Evolutionary conservation across 1,140 invertebrate genomes (phyloP).

Genomic region (Neodiprion virginianus): DNA sequence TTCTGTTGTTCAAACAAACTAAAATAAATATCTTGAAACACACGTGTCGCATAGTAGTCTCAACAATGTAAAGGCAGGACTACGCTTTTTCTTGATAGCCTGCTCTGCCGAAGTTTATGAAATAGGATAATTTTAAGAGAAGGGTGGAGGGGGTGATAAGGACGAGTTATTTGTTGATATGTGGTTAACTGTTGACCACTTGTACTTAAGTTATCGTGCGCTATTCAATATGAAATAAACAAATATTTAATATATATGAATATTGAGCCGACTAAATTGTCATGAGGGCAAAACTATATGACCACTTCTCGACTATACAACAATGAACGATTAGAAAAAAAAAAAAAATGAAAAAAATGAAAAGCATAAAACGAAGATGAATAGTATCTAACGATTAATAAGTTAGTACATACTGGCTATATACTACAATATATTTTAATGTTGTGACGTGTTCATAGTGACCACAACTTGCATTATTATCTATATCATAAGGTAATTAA

Average conservation of each 20-base stretch:
- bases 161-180: slow-evolving; percentile 51
- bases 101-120: not conserved
- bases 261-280: not conserved
- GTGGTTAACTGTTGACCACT: slow-evolving; percentile 51
- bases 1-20: too few species aligned
- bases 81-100: not conserved
- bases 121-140: slow-evolving; percentile 38
- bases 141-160: slow-evolving; percentile 20
- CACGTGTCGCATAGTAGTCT: too few species aligned
- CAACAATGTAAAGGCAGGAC: not conserved
- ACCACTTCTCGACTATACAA: slow-evolving; percentile 39
- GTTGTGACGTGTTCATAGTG: slow-evolving; percentile 55
- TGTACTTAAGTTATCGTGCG: slow-evolving; percentile 44
- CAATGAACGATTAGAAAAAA: slow-evolving; percentile 32
- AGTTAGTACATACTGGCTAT: slow-evolving; percentile 49
- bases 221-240: not conserved
- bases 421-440: slow-evolving; percentile 50
- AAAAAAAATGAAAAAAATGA: slow-evolving; percentile 30
- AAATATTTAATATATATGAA: not conserved
- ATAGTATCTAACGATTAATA: slow-evolving; percentile 40
- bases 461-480: slow-evolving; percentile 34
- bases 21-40: too few species aligned
- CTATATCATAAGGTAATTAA: not conserved
- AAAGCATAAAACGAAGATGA: slow-evolving; percentile 33
- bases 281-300: slow-evolving; percentile 28